Evolutionary conservation across 1,140 invertebrate genomes (phyloP).

Genomic region (Protaetia brevitarsis): DNA sequence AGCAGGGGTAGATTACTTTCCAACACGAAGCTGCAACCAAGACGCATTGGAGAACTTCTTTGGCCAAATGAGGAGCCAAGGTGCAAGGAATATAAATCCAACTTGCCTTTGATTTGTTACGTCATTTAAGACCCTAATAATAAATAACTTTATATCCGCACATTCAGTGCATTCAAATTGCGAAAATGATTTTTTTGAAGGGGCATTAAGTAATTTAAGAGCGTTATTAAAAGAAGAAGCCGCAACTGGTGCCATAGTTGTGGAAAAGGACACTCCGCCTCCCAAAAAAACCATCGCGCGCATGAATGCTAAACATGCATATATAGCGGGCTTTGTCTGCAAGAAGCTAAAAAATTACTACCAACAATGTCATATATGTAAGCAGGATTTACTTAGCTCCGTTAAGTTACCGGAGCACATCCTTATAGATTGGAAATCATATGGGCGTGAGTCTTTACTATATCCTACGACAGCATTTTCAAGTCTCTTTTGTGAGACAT

Average conservation of each 20-base stretch:
- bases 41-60: slow-evolving; percentile 34
- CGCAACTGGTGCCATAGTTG: not conserved
- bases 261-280: slow-evolving; percentile 1
- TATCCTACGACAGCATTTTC: slow-evolving; percentile 6
- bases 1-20: slow-evolving; percentile 22
- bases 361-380: not conserved
- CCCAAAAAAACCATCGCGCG: not conserved
- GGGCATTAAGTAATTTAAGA: not conserved
- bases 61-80: slow-evolving; percentile 26
- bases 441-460: not conserved
- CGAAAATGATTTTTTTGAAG: slow-evolving; percentile 21
- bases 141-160: slow-evolving; percentile 26
- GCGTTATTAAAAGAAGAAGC: not conserved
- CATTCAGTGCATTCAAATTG: slow-evolving; percentile 27
- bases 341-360: not conserved
- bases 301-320: slow-evolving; percentile 1
- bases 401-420: not conserved
- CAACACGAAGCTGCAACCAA: slow-evolving; percentile 27
- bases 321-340: not conserved
- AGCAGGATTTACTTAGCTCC: not conserved
- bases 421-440: not conserved
- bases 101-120: slow-evolving; percentile 19
- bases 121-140: slow-evolving; percentile 28
- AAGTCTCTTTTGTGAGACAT: not conserved
- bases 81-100: slow-evolving; percentile 28